Percentiles rank a stretch among this genome's conserved stretches.
These are phyloP conservation scores for Burhinus bistriatus DNA, from an alignment of 2,113 vertebrate species.

Conservation along the genomic window DNA sequence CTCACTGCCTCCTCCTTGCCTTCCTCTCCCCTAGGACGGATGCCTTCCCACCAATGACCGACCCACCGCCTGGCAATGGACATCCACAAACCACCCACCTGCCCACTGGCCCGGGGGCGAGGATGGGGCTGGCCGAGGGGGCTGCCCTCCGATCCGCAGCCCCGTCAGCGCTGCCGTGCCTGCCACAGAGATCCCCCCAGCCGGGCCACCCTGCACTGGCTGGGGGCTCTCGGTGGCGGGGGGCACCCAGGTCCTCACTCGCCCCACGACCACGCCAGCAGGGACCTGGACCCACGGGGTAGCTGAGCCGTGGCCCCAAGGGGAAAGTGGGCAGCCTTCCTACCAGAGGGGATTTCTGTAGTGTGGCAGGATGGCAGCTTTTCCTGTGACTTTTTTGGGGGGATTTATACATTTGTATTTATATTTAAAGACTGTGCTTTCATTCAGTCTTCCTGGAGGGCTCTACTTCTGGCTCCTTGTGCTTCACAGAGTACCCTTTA, in stretches of 20 bases:
- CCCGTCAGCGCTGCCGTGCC: not conserved
- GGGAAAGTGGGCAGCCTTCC: not conserved
- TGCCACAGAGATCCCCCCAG: not conserved
- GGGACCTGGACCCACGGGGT: not conserved
- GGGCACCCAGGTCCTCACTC: not conserved
- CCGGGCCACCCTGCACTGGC: not conserved
- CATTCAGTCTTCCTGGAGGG: not conserved
- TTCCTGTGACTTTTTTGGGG: not conserved
- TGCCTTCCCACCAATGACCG: not conserved
- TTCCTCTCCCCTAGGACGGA: not conserved
- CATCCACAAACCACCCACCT: not conserved
- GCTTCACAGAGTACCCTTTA: not conserved
- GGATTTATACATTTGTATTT: constrained; percentile 28
- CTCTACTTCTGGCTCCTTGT: not conserved
- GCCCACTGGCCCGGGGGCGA: accelerated
- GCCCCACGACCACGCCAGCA: accelerated
- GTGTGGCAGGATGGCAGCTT: not conserved
- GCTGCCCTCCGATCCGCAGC: not conserved
- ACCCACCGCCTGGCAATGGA: not conserved
- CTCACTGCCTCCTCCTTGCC: not conserved
- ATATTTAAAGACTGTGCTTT: constrained; percentile 43
- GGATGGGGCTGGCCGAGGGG: not conserved
- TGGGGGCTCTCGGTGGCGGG: not conserved
- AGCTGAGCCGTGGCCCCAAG: not conserved
- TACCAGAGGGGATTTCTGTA: not conserved